Evolutionary conservation across 2,888 invertebrate genomes (phyloP).

Genomic region (Dynastes grantii): DNA sequence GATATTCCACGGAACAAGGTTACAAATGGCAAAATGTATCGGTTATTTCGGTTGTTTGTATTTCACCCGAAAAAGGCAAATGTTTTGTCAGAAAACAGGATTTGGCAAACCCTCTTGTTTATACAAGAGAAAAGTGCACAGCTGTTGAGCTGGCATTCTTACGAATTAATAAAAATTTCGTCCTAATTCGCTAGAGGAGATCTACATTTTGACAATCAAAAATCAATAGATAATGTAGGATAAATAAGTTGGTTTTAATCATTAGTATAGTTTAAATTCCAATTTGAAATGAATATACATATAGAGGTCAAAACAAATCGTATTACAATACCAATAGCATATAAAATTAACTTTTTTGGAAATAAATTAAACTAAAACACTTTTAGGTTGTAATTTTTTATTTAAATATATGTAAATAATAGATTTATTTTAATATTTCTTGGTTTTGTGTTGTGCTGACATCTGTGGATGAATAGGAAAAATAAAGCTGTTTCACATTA

Average conservation of each 20-base stretch:
- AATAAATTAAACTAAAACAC: no score
- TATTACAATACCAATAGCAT: no score
- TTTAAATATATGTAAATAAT: no score
- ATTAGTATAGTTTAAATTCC: no score
- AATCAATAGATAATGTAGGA: no score
- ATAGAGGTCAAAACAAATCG: no score
- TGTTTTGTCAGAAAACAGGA: constrained; percentile 54
- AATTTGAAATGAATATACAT: no score
- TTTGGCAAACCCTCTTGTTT: constrained; percentile 52
- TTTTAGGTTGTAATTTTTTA: no score
- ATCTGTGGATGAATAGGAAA: neutral
- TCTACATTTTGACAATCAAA: neutral
- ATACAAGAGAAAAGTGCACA: constrained; percentile 51
- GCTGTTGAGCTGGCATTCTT: constrained; percentile 39
- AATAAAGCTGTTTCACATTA: neutral
- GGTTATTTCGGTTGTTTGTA: constrained; percentile 47
- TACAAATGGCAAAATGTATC: constrained; percentile 48
- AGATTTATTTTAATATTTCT: no score
- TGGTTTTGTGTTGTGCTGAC: neutral
- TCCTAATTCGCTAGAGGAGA: neutral
- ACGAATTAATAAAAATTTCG: constrained; percentile 41
- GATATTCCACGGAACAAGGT: constrained; percentile 12
- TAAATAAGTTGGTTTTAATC: no score
- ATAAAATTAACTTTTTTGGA: no score
- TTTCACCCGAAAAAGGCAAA: constrained; percentile 49